Percentiles rank a stretch among this genome's conserved stretches.
phyloP scores from a whole-genome alignment of 2,888 invertebrate species.

The Acanthopleura granulata region DNA sequence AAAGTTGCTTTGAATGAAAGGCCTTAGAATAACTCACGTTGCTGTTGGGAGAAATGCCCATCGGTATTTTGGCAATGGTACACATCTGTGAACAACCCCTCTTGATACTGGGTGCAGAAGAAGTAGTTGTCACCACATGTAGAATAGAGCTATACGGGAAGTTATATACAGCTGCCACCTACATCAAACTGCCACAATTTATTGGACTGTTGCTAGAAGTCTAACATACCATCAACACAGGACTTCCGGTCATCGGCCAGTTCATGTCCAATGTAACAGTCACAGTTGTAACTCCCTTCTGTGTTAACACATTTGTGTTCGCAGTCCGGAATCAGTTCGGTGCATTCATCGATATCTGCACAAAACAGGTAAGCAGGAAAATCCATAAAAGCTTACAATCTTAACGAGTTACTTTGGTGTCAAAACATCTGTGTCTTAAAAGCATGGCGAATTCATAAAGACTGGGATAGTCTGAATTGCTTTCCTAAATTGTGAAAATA shows the following conservation, averaged over 20 bases:
- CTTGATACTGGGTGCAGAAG: no score
- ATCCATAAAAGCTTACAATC: neutral
- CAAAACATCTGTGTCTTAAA: no score
- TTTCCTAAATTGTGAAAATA: no score
- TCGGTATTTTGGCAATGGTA: no score
- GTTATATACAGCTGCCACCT: neutral
- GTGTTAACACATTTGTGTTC: constrained; percentile 9
- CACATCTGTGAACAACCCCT: neutral
- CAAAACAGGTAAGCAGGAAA: neutral
- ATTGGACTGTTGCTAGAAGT: neutral
- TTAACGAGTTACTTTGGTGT: no score
- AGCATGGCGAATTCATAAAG: no score
- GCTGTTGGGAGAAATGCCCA: no score
- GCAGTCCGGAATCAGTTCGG: neutral
- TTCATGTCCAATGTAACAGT: neutral
- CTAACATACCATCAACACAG: constrained; percentile 4
- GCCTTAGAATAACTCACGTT: no score
- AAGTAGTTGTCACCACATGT: neutral
- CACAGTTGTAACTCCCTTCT: constrained; percentile 4
- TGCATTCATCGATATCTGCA: constrained; percentile 23
- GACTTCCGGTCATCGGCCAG: neutral
- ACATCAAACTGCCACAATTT: neutral
- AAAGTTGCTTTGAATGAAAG: no score
- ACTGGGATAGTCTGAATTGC: no score
- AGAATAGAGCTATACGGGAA: neutral